phyloP scores from a whole-genome alignment of 2,113 vertebrate genomes.

The Chrysochloris asiatica region DNA sequence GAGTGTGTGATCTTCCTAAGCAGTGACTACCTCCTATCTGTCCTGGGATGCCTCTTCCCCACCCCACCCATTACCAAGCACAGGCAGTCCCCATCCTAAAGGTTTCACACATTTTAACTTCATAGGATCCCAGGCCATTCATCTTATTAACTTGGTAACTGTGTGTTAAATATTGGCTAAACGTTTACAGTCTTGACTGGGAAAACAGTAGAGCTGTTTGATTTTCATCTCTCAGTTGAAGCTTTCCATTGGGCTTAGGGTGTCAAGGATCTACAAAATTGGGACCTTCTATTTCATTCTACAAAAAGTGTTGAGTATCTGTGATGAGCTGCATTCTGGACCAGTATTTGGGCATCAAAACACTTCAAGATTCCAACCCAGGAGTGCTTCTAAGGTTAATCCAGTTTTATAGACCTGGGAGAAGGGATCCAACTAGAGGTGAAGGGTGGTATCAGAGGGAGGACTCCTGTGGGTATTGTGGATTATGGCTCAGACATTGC shows the following conservation, averaged over 20 bases:
- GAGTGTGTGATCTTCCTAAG: not conserved
- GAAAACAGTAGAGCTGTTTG: constrained; percentile 46
- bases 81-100: not conserved
- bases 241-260: not conserved
- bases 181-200: constrained; percentile 19
- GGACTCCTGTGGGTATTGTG: not conserved
- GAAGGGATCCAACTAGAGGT: not conserved
- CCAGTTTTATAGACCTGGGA: not conserved
- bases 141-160: constrained; percentile 66
- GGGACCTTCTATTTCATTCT: not conserved
- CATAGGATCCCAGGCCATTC: constrained; percentile 20
- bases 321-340: not conserved
- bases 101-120: not conserved
- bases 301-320: not conserved
- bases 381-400: not conserved
- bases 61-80: no score
- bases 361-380: not conserved
- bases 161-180: constrained; percentile 8
- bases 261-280: not conserved
- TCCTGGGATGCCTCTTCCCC: not conserved
- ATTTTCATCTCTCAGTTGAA: constrained; percentile 31
- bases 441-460: not conserved
- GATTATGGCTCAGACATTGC: not conserved
- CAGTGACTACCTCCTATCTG: not conserved
- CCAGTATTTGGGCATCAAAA: not conserved